Percentiles rank a stretch among this genome's conserved stretches.
Evolutionary conservation across 1,140 invertebrate genomes (phyloP).

Genomic region (Diorhabda carinulata): DNA sequence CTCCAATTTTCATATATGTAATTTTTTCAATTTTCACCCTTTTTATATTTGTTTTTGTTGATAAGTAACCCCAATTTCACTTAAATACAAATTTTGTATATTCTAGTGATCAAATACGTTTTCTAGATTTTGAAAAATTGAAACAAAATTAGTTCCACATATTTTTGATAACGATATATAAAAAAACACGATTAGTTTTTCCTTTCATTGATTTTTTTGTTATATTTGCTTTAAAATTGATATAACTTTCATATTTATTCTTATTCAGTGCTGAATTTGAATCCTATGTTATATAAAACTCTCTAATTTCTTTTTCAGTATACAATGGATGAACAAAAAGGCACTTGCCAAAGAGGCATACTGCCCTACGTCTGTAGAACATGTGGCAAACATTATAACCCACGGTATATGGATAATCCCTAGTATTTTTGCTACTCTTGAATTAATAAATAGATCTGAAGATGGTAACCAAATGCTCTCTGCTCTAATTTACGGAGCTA

Average conservation of each 20-base stretch:
- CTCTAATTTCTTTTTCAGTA: conserved; percentile 49
- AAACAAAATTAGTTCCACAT: too few relatives aligned
- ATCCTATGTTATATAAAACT: too few relatives aligned
- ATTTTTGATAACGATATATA: too few relatives aligned
- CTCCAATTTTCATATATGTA: too few relatives aligned
- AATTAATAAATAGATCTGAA: conserved; percentile 67
- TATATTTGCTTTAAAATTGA: background rate
- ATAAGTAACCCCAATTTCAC: too few relatives aligned
- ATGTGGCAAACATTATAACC: conserved; percentile 85
- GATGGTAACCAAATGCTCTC: conserved; percentile 72
- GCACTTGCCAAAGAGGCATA: conserved; percentile 63
- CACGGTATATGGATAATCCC: conserved; percentile 85
- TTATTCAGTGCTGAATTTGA: too few relatives aligned
- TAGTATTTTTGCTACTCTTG: conserved; percentile 69
- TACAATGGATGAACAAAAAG: conserved; percentile 66
- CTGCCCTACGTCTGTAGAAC: conserved; percentile 74
- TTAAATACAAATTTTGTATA: too few relatives aligned
- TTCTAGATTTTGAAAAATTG: too few relatives aligned
- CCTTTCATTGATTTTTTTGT: background rate
- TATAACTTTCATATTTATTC: background rate
- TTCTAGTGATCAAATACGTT: too few relatives aligned
- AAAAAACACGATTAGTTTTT: too few relatives aligned
- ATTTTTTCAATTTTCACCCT: too few relatives aligned
- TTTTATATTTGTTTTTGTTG: too few relatives aligned
- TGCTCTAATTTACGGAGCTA: conserved; percentile 79